phyloP scores from a whole-genome alignment of 1,140 invertebrate genomes.

The Brachionus rotundiformis region DNA sequence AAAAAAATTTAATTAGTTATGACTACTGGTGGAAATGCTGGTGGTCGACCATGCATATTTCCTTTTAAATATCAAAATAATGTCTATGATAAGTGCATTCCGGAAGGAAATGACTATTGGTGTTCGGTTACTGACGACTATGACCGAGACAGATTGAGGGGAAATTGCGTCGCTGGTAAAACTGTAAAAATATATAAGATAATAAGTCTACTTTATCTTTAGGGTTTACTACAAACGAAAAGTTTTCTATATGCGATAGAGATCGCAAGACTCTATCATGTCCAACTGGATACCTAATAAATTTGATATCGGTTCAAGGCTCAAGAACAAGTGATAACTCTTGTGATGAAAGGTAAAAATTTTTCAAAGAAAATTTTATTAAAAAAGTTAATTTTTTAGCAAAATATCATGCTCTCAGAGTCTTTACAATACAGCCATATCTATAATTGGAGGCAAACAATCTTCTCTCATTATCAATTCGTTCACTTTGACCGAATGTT shows the following conservation, averaged over 20 bases:
- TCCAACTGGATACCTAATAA: constrained; percentile 35
- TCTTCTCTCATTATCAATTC: constrained; percentile 22
- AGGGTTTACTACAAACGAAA: constrained; percentile 33
- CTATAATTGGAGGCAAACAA: not conserved
- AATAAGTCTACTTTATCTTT: too few relatives aligned
- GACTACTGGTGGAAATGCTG: constrained; percentile 44
- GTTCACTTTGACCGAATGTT: constrained; percentile 5
- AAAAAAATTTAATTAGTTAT: not conserved
- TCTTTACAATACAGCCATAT: not conserved
- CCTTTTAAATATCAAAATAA: constrained; percentile 41
- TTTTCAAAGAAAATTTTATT: not conserved
- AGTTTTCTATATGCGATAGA: constrained; percentile 35
- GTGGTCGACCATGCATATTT: constrained; percentile 36
- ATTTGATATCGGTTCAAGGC: constrained; percentile 10
- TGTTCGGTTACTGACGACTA: constrained; percentile 42
- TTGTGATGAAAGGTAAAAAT: constrained; percentile 29
- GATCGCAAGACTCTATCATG: constrained; percentile 22
- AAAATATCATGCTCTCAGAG: constrained; percentile 33
- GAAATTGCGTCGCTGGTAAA: constrained; percentile 28
- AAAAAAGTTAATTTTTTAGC: not conserved
- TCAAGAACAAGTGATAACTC: not conserved
- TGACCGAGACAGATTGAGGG: constrained; percentile 35
- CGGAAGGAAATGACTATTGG: constrained; percentile 24
- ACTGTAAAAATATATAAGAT: not conserved
- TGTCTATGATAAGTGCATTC: not conserved